Evolutionary conservation across 2,797 vertebrate genomes (phyloP).

Genomic region (Argya squamiceps): DNA sequence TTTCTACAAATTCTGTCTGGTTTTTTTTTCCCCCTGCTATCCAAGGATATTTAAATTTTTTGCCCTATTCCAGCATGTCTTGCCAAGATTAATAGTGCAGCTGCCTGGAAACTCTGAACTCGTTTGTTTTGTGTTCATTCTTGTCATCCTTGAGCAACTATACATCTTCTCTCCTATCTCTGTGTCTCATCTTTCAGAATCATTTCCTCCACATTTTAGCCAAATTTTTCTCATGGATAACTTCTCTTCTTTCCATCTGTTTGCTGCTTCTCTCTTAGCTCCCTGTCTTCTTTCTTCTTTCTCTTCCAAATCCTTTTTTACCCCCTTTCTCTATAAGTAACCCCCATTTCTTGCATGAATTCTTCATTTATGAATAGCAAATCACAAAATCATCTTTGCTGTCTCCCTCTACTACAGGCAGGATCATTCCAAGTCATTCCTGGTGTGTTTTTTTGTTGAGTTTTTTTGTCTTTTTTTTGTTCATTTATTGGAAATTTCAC

Average conservation of each 20-base stretch:
- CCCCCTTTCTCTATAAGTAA: accelerated
- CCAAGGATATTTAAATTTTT: slow-evolving; percentile 25
- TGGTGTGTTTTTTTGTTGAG: background rate
- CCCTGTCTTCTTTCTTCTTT: background rate
- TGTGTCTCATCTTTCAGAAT: background rate
- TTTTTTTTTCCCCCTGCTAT: background rate
- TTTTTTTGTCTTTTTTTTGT: background rate
- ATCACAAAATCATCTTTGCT: background rate
- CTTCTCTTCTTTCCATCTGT: background rate
- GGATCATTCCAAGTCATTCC: background rate
- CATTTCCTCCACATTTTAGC: background rate
- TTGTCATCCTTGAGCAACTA: background rate
- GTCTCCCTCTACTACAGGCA: background rate
- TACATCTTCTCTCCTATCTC: slow-evolving; percentile 23
- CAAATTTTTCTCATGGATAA: background rate
- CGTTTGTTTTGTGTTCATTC: slow-evolving; percentile 38
- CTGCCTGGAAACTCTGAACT: slow-evolving; percentile 65
- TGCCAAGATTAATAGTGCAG: slow-evolving; percentile 58
- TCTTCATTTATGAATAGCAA: background rate
- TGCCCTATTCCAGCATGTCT: background rate
- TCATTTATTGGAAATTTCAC: background rate
- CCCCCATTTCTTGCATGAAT: background rate
- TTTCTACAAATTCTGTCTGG: background rate
- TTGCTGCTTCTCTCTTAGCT: background rate
- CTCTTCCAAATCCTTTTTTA: background rate